Percentiles rank a stretch among this genome's conserved stretches.
These are phyloP conservation scores for Nysson spinosus DNA, from an alignment of 2,888 invertebrate species.

Conservation along the genomic window DNA sequence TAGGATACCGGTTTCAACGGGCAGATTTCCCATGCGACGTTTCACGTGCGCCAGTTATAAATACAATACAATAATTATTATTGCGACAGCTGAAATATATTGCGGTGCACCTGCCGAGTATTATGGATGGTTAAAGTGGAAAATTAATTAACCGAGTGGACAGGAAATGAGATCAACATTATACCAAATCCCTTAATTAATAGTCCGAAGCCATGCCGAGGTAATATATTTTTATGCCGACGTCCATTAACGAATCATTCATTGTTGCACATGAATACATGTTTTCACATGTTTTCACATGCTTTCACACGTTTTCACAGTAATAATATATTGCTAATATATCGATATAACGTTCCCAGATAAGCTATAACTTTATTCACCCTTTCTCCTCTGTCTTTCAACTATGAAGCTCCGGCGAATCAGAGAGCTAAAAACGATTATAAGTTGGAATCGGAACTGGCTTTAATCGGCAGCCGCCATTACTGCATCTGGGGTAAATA, in stretches of 20 bases:
- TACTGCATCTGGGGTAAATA: constrained; percentile 55
- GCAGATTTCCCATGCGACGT: constrained; percentile 67
- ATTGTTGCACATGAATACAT: no score
- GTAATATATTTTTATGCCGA: no score
- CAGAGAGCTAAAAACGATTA: constrained; percentile 54
- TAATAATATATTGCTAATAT: no score
- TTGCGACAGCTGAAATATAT: constrained; percentile 39
- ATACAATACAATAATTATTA: constrained; percentile 66
- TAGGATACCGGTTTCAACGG: constrained; percentile 35
- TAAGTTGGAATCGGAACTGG: constrained; percentile 49
- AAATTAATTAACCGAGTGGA: constrained; percentile 50
- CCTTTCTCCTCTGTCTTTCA: background rate
- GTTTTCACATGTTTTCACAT: no score
- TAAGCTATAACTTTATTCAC: no score
- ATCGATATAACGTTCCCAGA: no score
- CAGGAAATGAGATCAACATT: constrained; percentile 40
- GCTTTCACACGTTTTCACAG: no score
- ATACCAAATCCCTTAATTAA: constrained; percentile 31
- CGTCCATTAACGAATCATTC: no score
- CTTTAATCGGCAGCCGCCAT: constrained; percentile 56
- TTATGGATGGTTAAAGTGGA: constrained; percentile 28
- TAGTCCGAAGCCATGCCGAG: no score
- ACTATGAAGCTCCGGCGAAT: constrained; percentile 1
- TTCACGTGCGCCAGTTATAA: constrained; percentile 61
- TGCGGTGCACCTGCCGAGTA: constrained; percentile 33